phyloP scores from a whole-genome alignment of 2,797 vertebrate genomes.

The Pristis pectinata region DNA sequence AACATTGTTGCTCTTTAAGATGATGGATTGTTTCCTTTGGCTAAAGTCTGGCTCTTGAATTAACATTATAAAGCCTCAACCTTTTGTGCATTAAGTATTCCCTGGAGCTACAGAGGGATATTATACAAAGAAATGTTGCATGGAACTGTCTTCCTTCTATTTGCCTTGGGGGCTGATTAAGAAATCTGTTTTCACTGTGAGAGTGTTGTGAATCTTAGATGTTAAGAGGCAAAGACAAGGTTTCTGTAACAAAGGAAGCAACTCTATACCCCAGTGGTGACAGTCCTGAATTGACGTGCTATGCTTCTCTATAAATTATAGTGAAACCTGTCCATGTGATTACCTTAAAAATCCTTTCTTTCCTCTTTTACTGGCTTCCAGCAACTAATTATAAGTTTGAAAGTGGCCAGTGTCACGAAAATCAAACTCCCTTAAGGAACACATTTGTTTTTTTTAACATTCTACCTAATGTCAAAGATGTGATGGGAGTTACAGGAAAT shows the following conservation, averaged over 20 bases:
- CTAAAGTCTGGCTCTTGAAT: slow-evolving; percentile 57
- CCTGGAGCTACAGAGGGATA: slow-evolving; percentile 59
- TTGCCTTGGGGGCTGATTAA: slow-evolving; percentile 66
- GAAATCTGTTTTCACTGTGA: slow-evolving; percentile 51
- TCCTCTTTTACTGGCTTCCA: slow-evolving; percentile 9
- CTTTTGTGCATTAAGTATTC: slow-evolving; percentile 63
- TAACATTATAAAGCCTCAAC: slow-evolving; percentile 74
- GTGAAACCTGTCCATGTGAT: slow-evolving; percentile 17
- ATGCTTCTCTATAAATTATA: slow-evolving; percentile 19
- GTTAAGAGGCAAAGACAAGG: slow-evolving; percentile 27
- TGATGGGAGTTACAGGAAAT: background rate
- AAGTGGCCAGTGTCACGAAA: background rate
- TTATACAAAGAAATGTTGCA: slow-evolving; percentile 64
- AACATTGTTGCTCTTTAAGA: slow-evolving; percentile 60
- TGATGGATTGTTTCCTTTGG: slow-evolving; percentile 66
- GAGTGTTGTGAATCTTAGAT: slow-evolving; percentile 41
- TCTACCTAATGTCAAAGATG: background rate
- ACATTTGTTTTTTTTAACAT: background rate
- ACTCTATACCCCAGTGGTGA: slow-evolving; percentile 12
- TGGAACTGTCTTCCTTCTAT: slow-evolving; percentile 61
- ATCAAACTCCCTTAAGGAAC: background rate
- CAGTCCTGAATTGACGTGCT: background rate
- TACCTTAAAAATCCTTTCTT: background rate
- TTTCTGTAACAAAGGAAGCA: slow-evolving; percentile 20
- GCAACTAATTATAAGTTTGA: slow-evolving; percentile 25